A percentile compares a stretch with the other conserved stretches of the same genome.
Conservation (phyloP, 1,140 invertebrate species). For the Nymphalis io region DNA sequence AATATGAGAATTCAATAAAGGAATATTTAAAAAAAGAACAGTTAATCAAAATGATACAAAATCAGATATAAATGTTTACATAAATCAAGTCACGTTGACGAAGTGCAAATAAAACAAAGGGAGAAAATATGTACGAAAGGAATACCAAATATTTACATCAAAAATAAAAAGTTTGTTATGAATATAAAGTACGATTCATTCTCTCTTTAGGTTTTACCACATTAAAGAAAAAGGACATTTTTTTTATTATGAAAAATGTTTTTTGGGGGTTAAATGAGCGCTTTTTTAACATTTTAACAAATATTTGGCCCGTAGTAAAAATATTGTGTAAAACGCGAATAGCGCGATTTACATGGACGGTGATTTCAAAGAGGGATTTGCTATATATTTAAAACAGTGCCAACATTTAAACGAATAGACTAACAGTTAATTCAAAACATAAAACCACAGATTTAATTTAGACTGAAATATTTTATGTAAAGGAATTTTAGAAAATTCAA, state of each 20-base stretch:
- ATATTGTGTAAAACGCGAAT: no score
- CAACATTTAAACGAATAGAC: no score
- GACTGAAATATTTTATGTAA: no score
- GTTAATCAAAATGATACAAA: background rate
- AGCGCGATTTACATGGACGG: no score
- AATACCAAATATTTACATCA: slow-evolving; percentile 6
- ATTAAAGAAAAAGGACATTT: slow-evolving; percentile 17
- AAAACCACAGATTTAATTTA: no score
- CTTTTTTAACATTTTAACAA: no score
- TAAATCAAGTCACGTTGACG: slow-evolving; percentile 6
- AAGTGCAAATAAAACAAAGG: background rate
- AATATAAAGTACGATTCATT: slow-evolving; percentile 13
- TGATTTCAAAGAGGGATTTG: no score
- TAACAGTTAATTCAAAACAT: no score
- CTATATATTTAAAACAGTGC: no score
- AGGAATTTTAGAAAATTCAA: no score
- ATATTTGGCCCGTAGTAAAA: no score
- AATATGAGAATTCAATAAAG: background rate
- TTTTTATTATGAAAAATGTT: slow-evolving; percentile 18
- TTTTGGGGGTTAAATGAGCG: background rate
- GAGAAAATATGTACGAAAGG: background rate
- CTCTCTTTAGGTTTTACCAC: slow-evolving; percentile 15
- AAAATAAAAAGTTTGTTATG: slow-evolving; percentile 8
- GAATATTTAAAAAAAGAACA: background rate
- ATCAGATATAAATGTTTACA: background rate